Percentiles rank a stretch among this genome's conserved stretches.
These are phyloP conservation scores for Chelonus formosanus DNA, from an alignment of 2,888 invertebrate genomes.

Conservation along the genomic window DNA sequence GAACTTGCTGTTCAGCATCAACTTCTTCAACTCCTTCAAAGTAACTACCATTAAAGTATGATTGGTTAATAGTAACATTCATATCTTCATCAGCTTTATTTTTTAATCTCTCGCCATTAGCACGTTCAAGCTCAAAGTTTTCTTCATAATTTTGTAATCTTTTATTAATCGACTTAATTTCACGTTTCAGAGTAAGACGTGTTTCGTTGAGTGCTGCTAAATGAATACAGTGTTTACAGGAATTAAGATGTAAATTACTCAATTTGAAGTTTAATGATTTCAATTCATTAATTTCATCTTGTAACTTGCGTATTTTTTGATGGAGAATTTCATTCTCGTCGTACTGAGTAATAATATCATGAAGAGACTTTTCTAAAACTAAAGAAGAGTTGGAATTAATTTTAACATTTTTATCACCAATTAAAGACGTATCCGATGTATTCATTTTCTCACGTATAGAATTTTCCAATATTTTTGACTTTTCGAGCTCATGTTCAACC, in stretches of 20 bases:
- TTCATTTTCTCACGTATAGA: background rate
- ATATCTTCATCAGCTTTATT: conserved; percentile 50
- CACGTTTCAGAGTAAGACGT: conserved; percentile 48
- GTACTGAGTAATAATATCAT: background rate
- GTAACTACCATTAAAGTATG: conserved; percentile 45
- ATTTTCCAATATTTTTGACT: conserved; percentile 5
- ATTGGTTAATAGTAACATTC: conserved; percentile 43
- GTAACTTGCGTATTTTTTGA: conserved; percentile 40
- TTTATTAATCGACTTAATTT: conserved; percentile 47
- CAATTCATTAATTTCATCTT: conserved; percentile 46
- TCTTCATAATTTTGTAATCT: conserved; percentile 49
- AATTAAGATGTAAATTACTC: conserved; percentile 48
- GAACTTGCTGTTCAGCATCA: conserved; percentile 52
- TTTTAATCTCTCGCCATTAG: conserved; percentile 48
- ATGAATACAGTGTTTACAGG: conserved; percentile 51
- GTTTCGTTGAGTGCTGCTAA: conserved; percentile 50
- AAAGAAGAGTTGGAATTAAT: conserved; percentile 26
- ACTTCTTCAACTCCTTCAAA: conserved; percentile 48
- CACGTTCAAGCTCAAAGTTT: conserved; percentile 51
- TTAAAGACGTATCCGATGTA: background rate
- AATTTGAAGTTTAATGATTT: conserved; percentile 50
- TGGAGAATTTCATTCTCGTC: conserved; percentile 32
- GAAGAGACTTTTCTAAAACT: background rate
- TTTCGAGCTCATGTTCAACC: background rate
- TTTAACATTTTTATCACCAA: conserved; percentile 22